Percentiles rank a stretch among this genome's conserved stretches.
Conservation (phyloP, 2,888 invertebrate species). For the Lasioglossum oenotherae region DNA sequence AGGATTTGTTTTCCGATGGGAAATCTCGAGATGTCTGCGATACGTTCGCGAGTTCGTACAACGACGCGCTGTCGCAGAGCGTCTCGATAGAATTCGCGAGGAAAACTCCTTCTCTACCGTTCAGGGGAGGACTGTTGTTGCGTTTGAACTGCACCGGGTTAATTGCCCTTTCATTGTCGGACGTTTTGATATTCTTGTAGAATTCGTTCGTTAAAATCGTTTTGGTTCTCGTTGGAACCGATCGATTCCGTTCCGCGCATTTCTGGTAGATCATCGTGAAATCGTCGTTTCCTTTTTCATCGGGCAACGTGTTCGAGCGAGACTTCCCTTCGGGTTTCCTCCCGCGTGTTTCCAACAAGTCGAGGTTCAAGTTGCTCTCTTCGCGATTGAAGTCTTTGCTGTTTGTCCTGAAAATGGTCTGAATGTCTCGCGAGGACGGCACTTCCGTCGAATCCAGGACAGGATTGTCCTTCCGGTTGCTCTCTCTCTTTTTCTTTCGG, state of each 20-base stretch:
- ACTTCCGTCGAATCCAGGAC: not conserved
- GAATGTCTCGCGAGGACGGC: not conserved
- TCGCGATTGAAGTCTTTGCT: constrained; percentile 4
- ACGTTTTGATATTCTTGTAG: not conserved
- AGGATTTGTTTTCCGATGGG: constrained; percentile 21
- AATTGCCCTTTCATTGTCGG: not conserved
- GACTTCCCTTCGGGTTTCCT: not conserved
- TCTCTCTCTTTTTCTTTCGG: not conserved
- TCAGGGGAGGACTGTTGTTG: no score
- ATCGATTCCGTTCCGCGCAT: no score
- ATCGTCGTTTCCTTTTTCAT: not conserved
- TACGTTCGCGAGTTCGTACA: not conserved
- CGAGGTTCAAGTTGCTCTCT: not conserved
- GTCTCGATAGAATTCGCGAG: not conserved
- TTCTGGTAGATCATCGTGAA: not conserved
- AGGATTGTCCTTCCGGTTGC: not conserved
- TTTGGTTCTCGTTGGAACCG: not conserved
- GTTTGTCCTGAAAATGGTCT: constrained; percentile 33
- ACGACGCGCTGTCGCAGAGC: not conserved
- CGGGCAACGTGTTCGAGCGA: not conserved
- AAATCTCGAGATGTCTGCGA: not conserved
- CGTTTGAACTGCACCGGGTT: not conserved
- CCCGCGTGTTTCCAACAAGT: not conserved
- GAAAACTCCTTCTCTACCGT: not conserved
- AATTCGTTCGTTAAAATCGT: not conserved